Conservation (phyloP, 1,140 invertebrate genomes). For the Hypsibius dujardini region DNA sequence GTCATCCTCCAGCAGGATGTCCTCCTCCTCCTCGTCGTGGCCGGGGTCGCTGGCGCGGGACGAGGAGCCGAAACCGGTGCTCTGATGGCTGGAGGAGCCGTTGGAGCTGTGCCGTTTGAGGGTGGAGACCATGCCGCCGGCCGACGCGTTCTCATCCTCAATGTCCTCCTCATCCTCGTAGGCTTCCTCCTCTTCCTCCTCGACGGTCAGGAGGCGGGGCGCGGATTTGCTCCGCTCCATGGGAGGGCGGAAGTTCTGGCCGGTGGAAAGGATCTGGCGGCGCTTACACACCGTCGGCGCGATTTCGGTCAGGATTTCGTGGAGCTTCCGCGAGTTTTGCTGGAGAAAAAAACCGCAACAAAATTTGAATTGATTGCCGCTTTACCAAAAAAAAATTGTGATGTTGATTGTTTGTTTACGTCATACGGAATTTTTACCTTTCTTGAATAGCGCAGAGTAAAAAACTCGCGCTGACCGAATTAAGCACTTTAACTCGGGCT, state of each 20-base stretch:
- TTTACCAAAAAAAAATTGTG: too few species aligned
- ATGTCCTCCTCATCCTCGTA: constrained; percentile 14
- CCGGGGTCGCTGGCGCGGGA: not conserved
- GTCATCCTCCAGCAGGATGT: not conserved
- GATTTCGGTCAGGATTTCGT: constrained; percentile 67
- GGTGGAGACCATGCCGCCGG: not conserved
- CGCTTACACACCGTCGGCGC: constrained; percentile 40
- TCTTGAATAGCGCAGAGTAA: too few species aligned
- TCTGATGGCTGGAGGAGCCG: not conserved
- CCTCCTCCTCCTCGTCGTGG: not conserved
- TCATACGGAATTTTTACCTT: too few species aligned
- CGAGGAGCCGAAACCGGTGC: not conserved
- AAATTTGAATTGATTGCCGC: too few species aligned
- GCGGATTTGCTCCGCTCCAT: constrained; percentile 82
- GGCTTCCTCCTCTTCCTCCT: constrained; percentile 57
- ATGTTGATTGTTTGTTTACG: too few species aligned
- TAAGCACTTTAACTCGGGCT: too few species aligned
- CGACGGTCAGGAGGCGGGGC: constrained; percentile 77
- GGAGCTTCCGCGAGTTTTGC: constrained; percentile 78
- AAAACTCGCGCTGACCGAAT: too few species aligned
- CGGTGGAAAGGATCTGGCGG: constrained; percentile 44
- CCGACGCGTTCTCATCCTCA: not conserved
- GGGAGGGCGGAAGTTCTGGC: constrained; percentile 57
- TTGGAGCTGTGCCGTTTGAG: not conserved
- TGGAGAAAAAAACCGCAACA: too few species aligned